Percentiles rank a stretch among this genome's conserved stretches.
Conservation (phyloP, 1,140 invertebrate species). For the Procambarus virginalis region DNA sequence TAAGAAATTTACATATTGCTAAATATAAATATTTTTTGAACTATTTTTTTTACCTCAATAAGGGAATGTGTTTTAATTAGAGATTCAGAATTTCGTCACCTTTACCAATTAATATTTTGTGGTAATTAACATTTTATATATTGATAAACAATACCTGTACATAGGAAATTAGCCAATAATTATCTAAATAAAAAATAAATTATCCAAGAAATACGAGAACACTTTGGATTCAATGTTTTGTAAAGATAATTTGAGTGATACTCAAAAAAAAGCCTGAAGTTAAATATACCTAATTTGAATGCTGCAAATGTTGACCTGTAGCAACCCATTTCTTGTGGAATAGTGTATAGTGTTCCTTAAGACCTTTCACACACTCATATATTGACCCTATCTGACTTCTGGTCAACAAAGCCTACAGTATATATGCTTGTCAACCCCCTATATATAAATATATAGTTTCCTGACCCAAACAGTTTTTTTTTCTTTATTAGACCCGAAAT, state of each 20-base stretch:
- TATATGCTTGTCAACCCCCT: background rate
- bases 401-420: background rate
- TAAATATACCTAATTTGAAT: background rate
- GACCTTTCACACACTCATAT: background rate
- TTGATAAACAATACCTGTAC: background rate
- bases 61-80: background rate
- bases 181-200: background rate
- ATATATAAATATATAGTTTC: no score
- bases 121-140: constrained; percentile 13
- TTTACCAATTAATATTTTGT: background rate
- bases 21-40: background rate
- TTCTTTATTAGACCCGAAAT: background rate
- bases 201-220: background rate
- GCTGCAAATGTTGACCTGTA: background rate
- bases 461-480: no score
- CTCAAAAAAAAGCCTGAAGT: background rate
- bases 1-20: background rate
- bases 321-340: background rate
- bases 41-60: background rate
- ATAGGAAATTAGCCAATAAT: background rate
- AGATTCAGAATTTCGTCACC: background rate
- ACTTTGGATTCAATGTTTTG: background rate
- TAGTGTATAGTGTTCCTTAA: background rate
- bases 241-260: background rate
- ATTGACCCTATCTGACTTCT: background rate